Evolutionary conservation across 2,797 vertebrate genomes (phyloP).

Genomic region (Notamacropus eugenii): DNA sequence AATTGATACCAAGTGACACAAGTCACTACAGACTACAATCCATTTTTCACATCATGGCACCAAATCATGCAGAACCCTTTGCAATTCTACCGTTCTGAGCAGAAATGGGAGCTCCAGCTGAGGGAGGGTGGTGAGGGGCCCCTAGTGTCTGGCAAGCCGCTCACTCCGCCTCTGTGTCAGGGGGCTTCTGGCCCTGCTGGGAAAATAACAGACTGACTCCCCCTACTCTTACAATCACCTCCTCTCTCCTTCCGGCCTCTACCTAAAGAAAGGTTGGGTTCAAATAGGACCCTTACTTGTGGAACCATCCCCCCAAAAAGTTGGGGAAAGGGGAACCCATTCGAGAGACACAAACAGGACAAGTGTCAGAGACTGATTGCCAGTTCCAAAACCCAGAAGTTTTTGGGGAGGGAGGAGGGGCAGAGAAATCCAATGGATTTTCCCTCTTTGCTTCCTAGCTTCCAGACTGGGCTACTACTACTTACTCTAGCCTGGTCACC

Average conservation of each 20-base stretch:
- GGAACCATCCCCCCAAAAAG: neutral
- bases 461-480: neutral
- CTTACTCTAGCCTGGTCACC: neutral
- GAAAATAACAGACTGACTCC: conserved; percentile 16
- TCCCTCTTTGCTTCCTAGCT: conserved; percentile 10
- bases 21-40: neutral
- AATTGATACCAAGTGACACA: neutral
- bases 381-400: conserved; percentile 25
- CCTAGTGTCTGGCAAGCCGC: neutral
- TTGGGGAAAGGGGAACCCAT: neutral
- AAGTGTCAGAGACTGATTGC: neutral
- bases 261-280: conserved; percentile 12
- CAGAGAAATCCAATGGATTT: neutral
- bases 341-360: neutral
- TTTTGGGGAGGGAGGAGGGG: neutral
- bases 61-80: conserved; percentile 28
- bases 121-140: neutral
- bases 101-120: neutral
- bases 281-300: neutral
- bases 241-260: neutral
- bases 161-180: neutral
- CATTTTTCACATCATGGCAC: conserved; percentile 5
- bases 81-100: conserved; percentile 16
- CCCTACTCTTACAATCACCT: neutral
- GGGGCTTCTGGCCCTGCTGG: neutral